A percentile compares a stretch with the other conserved stretches of the same genome.
Evolutionary conservation across 2,113 vertebrate genomes (phyloP).

Genomic region (Corythoichthys intestinalis): DNA sequence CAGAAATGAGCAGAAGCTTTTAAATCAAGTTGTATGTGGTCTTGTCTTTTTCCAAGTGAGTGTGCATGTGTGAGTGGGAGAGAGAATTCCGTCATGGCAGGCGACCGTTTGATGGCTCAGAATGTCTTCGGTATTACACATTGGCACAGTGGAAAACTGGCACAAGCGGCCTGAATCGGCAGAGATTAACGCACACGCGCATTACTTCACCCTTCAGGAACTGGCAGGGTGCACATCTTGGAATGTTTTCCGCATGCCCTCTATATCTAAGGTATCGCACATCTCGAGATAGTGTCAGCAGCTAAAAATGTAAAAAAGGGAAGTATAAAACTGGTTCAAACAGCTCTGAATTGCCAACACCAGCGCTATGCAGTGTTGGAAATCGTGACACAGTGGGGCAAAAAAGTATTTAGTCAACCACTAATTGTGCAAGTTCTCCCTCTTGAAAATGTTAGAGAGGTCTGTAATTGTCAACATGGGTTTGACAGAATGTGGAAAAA

Average conservation of each 20-base stretch:
- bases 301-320: too few relatives aligned
- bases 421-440: too few relatives aligned
- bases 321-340: too few relatives aligned
- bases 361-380: too few relatives aligned
- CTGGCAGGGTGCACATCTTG: neutral
- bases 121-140: neutral
- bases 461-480: too few relatives aligned
- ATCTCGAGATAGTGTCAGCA: too few relatives aligned
- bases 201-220: neutral
- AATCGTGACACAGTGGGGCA: too few relatives aligned
- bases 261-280: neutral
- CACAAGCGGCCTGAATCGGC: neutral
- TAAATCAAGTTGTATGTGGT: conserved; percentile 7
- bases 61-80: neutral
- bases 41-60: neutral
- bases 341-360: too few relatives aligned
- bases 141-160: conserved; percentile 4
- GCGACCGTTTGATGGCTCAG: neutral
- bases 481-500: too few relatives aligned
- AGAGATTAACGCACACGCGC: neutral
- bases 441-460: too few relatives aligned
- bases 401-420: neutral
- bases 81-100: neutral
- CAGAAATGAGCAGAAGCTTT: neutral
- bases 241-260: neutral